Conservation (phyloP, 2,113 vertebrate species). For the Stomatorhinus ivindoensis region DNA sequence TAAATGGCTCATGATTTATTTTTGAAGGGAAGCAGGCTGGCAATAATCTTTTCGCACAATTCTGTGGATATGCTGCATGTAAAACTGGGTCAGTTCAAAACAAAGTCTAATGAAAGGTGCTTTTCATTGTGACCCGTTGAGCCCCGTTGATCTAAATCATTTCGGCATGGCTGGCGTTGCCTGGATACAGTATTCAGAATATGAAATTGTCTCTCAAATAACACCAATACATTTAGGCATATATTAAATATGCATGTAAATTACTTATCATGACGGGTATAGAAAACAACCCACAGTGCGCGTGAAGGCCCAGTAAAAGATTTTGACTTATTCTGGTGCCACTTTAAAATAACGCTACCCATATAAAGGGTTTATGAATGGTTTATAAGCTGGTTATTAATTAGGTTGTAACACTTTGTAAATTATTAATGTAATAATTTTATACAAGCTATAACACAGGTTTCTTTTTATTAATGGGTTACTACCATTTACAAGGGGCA, state of each 20-base stretch:
- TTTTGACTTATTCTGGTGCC: not conserved
- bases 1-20: not conserved
- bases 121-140: constrained; percentile 31
- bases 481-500: too few species aligned
- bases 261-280: not conserved
- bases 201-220: constrained; percentile 1
- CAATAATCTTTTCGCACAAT: constrained; percentile 13
- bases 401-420: too few species aligned
- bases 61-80: constrained; percentile 21
- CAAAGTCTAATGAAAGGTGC: constrained; percentile 33
- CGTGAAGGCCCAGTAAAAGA: not conserved
- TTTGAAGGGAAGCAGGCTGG: not conserved
- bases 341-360: too few species aligned
- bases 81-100: constrained; percentile 35
- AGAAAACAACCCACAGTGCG: not conserved
- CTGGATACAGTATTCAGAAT: constrained; percentile 34
- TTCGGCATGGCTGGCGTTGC: constrained; percentile 31
- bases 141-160: constrained; percentile 27
- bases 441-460: too few species aligned
- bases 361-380: too few species aligned
- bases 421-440: too few species aligned
- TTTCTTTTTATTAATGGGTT: too few species aligned
- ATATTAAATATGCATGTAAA: not conserved
- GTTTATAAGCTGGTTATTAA: too few species aligned
- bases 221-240: not conserved